Evolutionary conservation across 64 coral and sea anemone genomes (phyloP).

Genomic region (Pachyseris speciosa): DNA sequence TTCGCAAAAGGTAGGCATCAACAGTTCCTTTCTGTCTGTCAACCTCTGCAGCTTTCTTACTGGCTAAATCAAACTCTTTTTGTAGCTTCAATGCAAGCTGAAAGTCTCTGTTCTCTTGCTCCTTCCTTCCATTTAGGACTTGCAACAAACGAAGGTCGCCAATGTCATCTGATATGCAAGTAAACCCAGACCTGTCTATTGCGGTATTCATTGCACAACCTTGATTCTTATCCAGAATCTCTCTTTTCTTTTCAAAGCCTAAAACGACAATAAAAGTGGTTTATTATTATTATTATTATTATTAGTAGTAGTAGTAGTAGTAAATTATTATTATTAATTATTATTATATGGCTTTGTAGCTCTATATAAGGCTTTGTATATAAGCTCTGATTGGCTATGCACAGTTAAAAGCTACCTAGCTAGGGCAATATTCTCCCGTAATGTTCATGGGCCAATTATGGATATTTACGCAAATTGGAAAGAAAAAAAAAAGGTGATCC

Average conservation of each 20-base stretch:
- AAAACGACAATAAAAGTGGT: too few species aligned
- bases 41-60: neutral
- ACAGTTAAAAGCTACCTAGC: too few species aligned
- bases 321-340: too few species aligned
- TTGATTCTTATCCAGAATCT: neutral
- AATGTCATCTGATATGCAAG: slow-evolving; percentile 17
- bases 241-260: neutral
- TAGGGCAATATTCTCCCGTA: too few species aligned
- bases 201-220: neutral
- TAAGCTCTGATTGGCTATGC: too few species aligned
- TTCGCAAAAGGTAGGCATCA: slow-evolving; percentile 78
- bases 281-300: too few species aligned
- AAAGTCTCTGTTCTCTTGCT: slow-evolving; percentile 87
- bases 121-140: slow-evolving; percentile 52
- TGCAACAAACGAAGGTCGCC: slow-evolving; percentile 22
- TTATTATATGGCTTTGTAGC: too few species aligned
- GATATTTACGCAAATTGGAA: too few species aligned
- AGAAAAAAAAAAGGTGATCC: neutral
- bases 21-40: slow-evolving; percentile 76
- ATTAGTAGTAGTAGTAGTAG: too few species aligned
- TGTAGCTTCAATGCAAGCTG: slow-evolving; percentile 82
- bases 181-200: slow-evolving; percentile 9
- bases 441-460: too few species aligned
- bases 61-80: slow-evolving; percentile 72
- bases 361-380: too few species aligned